phyloP scores from a whole-genome alignment of 2,797 vertebrate species.

The Chaenodraco wilsoni region DNA sequence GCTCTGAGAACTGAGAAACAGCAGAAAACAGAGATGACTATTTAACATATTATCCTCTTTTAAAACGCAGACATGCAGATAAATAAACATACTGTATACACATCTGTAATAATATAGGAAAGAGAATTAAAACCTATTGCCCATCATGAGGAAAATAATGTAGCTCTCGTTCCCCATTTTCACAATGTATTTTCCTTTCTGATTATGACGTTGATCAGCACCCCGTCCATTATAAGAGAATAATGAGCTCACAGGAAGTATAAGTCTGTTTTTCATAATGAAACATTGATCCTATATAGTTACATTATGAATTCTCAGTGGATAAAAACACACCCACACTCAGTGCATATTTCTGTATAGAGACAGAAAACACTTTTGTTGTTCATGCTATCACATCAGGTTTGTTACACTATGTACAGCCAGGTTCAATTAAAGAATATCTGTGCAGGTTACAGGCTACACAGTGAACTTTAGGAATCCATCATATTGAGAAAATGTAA shows the following conservation, averaged over 20 bases:
- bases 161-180: conserved; percentile 7
- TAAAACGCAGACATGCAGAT: conserved; percentile 2
- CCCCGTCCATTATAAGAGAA: conserved; percentile 43
- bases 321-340: background rate
- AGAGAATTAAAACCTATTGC: background rate
- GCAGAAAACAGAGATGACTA: conserved; percentile 10
- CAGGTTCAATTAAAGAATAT: background rate
- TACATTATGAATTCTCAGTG: conserved; percentile 23
- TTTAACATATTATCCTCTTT: conserved; percentile 6
- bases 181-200: conserved; percentile 21
- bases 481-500: background rate
- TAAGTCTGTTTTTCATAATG: conserved; percentile 42
- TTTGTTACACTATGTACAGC: too few species aligned
- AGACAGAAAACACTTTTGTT: too few species aligned
- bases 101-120: background rate
- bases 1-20: background rate
- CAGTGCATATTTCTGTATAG: too few species aligned
- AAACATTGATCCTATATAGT: conserved; percentile 22
- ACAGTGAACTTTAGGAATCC: background rate
- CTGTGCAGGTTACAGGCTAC: background rate
- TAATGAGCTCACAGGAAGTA: conserved; percentile 72
- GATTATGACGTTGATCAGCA: conserved; percentile 62
- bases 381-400: too few species aligned
- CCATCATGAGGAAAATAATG: background rate
- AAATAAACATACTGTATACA: background rate